These are phyloP conservation scores for Callimorpha dominula DNA, from an alignment of 2,888 invertebrate species.

Conservation along the genomic window DNA sequence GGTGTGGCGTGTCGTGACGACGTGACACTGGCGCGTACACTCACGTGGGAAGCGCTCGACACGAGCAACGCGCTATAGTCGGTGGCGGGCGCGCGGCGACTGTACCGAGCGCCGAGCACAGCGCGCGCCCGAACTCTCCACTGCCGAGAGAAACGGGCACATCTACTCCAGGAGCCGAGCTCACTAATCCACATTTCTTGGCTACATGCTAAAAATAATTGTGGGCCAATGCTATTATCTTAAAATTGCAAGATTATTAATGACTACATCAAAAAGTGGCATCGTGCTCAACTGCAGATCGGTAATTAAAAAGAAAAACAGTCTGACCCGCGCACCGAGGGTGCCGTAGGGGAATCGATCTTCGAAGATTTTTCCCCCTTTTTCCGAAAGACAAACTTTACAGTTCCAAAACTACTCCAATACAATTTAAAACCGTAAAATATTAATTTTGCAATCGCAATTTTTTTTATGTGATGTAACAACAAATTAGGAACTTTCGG, in stretches of 20 bases:
- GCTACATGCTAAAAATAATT: neutral
- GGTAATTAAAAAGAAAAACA: too few species aligned
- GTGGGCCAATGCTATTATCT: neutral
- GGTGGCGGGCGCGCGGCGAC: slow-evolving; percentile 39
- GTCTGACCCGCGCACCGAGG: too few species aligned
- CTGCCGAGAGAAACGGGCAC: slow-evolving; percentile 27
- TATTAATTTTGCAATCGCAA: too few species aligned
- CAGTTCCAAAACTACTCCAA: too few species aligned
- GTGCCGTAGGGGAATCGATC: too few species aligned
- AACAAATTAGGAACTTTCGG: too few species aligned
- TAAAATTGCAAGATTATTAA: neutral
- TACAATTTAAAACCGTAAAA: too few species aligned
- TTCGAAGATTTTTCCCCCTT: too few species aligned
- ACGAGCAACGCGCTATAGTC: neutral
- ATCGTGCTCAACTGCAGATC: too few species aligned
- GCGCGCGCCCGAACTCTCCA: slow-evolving; percentile 14
- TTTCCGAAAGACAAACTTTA: too few species aligned
- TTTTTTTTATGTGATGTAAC: too few species aligned
- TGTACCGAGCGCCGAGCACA: slow-evolving; percentile 29
- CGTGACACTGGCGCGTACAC: neutral
- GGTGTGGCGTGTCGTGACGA: neutral
- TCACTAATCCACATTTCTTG: neutral
- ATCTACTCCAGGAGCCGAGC: slow-evolving; percentile 3
- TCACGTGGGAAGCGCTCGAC: neutral
- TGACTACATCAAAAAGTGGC: too few species aligned